Evolutionary conservation across 2,888 invertebrate genomes (phyloP), one percentile per base, ranked within the genome.

Genomic region (Masnerella sp.): DNA sequence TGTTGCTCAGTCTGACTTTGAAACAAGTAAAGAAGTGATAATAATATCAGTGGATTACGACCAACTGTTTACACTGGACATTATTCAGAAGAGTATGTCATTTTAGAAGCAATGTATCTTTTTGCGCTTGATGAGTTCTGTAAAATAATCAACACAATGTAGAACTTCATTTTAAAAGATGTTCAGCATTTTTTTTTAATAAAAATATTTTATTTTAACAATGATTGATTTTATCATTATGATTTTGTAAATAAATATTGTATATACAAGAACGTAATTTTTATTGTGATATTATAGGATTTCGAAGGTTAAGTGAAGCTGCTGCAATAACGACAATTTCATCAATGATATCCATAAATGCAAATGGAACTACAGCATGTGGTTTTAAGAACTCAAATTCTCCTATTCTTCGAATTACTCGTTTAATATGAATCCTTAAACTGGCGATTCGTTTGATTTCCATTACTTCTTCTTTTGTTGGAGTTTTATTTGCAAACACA

Each of bases 1-100:
- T 65, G 76, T 81, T 12, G 80, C 80, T 20, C 65, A 78, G 42
- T 78, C 72, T 15, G 56, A 74, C 49, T 81, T 78, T 69, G 78
- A 80, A 74, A 45, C 17, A 8, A 67, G 38, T 67, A 76, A 51
- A 43, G 68, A 22, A n/a, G 12, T 49, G 12, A 20, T 56, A 5
- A 11, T 1, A 42, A 45, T 45, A 20, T 14, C 15, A 12, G 34
- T 34, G 2, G 28, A 28, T 47, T 80, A 32, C 18, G 20, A 69
- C 51, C 36, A 56, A 38, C 2, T n/a, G 38, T 51, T 59, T 11
- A 18, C 11, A 47, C 3, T 17, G 7, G 17, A 47, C n/a, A 9
- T 47, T 9, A 47, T 47, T 2, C 4, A 25, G 0, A 25, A 47
- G 2, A 25, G 28, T 30, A 20, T 51, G 51, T 11, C 22, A 9